Conservation (phyloP, 2,888 invertebrate species). For the Mycogona germanica region DNA sequence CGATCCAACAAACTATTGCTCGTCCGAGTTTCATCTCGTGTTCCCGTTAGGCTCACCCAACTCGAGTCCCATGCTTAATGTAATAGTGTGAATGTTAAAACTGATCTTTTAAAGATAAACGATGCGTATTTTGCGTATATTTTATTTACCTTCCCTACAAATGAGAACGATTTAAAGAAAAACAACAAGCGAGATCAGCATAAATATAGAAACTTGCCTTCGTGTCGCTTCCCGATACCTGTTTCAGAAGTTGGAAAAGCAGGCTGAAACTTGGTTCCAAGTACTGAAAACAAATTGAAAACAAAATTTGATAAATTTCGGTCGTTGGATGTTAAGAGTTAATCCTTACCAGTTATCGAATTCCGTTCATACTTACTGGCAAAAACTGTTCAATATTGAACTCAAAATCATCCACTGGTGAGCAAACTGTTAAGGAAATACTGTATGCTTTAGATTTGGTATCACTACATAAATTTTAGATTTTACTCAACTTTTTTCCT, state of each 20-base stretch:
- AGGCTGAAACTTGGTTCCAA: conserved; percentile 63
- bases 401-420: conserved; percentile 77
- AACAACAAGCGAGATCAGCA: not conserved
- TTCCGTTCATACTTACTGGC: conserved; percentile 44
- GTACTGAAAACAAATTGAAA: conserved; percentile 37
- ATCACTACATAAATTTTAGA: not conserved
- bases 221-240: conserved; percentile 81
- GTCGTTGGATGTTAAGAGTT: not conserved
- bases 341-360: not conserved
- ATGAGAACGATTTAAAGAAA: not conserved
- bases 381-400: conserved; percentile 76
- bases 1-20: too few relatives aligned
- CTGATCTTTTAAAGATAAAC: too few relatives aligned
- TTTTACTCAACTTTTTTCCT: not conserved
- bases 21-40: too few relatives aligned
- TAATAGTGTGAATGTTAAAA: too few relatives aligned
- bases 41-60: too few relatives aligned
- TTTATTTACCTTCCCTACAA: too few relatives aligned
- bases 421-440: conserved; percentile 1
- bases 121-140: not conserved
- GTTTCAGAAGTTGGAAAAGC: conserved; percentile 70
- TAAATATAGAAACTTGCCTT: conserved; percentile 53
- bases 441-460: not conserved
- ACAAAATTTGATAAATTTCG: not conserved
- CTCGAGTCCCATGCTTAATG: too few relatives aligned